These are phyloP conservation scores for Chorisops tibialis DNA, from an alignment of 2,888 invertebrate species.

Conservation along the genomic window DNA sequence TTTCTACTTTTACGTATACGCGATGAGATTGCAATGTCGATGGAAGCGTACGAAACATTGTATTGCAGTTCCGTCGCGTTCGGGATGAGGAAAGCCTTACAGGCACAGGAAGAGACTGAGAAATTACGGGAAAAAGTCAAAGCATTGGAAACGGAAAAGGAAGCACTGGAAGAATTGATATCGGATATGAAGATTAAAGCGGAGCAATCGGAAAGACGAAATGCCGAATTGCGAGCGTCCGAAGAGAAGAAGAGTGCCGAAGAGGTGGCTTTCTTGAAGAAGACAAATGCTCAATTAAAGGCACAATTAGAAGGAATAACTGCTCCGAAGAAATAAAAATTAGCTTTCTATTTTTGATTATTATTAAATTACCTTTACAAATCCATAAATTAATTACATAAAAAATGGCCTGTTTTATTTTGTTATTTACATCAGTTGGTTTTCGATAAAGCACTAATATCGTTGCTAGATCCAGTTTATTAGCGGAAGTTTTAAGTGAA, in stretches of 20 bases:
- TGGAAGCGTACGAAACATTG: conserved; percentile 93
- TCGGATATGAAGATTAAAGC: conserved; percentile 66
- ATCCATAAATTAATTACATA: neutral
- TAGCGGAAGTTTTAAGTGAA: no score
- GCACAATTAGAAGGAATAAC: conserved; percentile 92
- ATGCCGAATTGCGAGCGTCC: conserved; percentile 77
- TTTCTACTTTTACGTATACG: conserved; percentile 86
- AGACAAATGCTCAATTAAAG: conserved; percentile 91
- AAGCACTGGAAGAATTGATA: conserved; percentile 52
- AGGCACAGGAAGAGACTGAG: conserved; percentile 70
- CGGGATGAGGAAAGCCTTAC: conserved; percentile 95
- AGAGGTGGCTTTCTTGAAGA: conserved; percentile 86
- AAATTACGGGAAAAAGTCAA: conserved; percentile 74
- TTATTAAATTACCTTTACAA: neutral
- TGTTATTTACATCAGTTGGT: no score
- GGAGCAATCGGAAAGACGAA: conserved; percentile 78
- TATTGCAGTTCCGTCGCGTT: conserved; percentile 98
- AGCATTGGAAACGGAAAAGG: conserved; percentile 57
- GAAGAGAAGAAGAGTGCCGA: conserved; percentile 91
- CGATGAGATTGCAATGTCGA: conserved; percentile 94
- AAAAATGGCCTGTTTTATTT: no score
- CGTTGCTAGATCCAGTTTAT: no score
- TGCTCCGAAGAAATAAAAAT: conserved; percentile 78
- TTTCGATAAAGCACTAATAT: no score
- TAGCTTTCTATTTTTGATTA: neutral